Conservation (phyloP, 2,888 invertebrate species). For the Zootermopsis nevadensis region DNA sequence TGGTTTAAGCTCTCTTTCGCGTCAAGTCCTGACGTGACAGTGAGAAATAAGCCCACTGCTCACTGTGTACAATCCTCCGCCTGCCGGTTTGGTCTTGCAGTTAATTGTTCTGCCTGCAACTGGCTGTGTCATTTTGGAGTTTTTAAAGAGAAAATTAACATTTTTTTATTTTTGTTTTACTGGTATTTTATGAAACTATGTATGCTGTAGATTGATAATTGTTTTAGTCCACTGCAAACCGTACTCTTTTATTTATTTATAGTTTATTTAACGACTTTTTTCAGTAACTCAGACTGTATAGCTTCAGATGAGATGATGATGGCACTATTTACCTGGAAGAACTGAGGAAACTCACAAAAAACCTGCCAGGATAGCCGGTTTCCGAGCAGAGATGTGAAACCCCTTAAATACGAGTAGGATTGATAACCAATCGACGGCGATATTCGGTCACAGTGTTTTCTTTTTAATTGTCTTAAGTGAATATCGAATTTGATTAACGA, state of each 20-base stretch:
- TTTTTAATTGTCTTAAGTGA: no score
- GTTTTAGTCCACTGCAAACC: not conserved
- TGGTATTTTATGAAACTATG: not conserved
- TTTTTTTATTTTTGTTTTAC: not conserved
- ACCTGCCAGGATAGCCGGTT: no score
- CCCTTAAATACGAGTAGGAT: no score
- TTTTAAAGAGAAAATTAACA: not conserved
- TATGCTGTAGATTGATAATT: not conserved
- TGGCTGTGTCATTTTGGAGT: not conserved
- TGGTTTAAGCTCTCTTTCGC: not conserved
- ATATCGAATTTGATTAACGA: no score
- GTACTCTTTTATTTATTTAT: not conserved
- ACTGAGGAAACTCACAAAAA: no score
- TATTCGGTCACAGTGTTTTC: no score
- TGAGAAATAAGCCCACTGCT: slow-evolving; percentile 9
- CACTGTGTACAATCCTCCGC: not conserved
- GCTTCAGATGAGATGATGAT: no score
- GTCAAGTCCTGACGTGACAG: not conserved
- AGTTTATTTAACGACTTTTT: not conserved
- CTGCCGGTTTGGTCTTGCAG: not conserved
- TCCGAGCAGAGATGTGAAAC: no score
- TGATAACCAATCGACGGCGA: no score
- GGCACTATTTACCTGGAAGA: no score
- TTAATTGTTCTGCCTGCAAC: not conserved
- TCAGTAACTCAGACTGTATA: no score